These are phyloP conservation scores for Thermophis baileyi DNA, from an alignment of 2,113 vertebrate genomes.

Conservation along the genomic window DNA sequence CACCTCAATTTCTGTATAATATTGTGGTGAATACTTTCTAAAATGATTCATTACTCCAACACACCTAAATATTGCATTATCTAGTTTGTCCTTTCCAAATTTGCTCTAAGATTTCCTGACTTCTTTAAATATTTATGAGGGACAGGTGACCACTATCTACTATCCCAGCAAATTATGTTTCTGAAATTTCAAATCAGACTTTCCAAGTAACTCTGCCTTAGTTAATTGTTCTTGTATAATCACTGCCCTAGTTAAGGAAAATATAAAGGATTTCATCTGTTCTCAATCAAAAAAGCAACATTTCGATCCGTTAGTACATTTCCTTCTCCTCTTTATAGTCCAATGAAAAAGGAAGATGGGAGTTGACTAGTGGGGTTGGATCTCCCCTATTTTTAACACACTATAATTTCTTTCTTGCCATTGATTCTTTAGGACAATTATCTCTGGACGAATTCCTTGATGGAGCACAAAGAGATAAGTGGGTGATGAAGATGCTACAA, in stretches of 20 bases:
- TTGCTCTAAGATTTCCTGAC: not conserved
- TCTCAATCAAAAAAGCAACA: not conserved
- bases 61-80: not conserved
- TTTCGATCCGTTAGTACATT: not conserved
- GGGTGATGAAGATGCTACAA: constrained; percentile 98
- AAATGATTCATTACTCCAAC: not conserved
- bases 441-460: constrained; percentile 91
- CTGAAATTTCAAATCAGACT: not conserved
- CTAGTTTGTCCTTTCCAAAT: not conserved
- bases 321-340: not conserved
- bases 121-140: not conserved
- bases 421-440: constrained; percentile 77
- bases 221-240: not conserved
- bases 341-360: not conserved
- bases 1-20: not conserved
- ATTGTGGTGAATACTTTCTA: not conserved
- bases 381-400: not conserved
- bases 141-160: accelerated
- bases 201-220: not conserved
- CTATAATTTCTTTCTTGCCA: not conserved
- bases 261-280: not conserved
- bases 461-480: constrained; percentile 87
- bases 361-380: not conserved
- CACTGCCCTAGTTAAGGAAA: not conserved
- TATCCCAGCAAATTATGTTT: not conserved